phyloP scores from a whole-genome alignment of 1,140 invertebrate species.

The Penaeus japonicus region DNA sequence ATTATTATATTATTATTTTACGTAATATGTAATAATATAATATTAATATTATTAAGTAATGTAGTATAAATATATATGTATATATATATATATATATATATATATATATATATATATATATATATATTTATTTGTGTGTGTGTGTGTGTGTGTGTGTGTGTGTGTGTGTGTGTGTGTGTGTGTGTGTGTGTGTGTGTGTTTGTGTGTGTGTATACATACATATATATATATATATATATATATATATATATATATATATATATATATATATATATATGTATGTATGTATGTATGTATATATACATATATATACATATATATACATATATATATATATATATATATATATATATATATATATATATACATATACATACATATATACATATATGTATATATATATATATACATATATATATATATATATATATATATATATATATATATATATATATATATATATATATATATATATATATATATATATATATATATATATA shows the following conservation, averaged over 20 bases:
- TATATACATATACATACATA: background rate
- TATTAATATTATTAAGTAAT: too few relatives aligned
- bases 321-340: background rate
- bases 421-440: conserved; percentile 3
- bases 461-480: background rate
- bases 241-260: conserved; percentile 15
- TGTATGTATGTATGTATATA: background rate
- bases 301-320: conserved; percentile 7
- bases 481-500: background rate
- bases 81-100: conserved; percentile 22
- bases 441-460: conserved; percentile 13
- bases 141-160: conserved; percentile 7
- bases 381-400: background rate
- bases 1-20: too few relatives aligned
- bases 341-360: background rate
- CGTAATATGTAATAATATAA: too few relatives aligned
- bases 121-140: background rate
- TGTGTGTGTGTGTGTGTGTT: conserved; percentile 8
- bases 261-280: conserved; percentile 13
- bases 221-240: conserved; percentile 7
- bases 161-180: background rate
- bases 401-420: conserved; percentile 1
- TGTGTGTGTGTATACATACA: background rate
- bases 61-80: background rate
- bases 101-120: background rate